Evolutionary conservation across 1,140 invertebrate genomes (phyloP).

Genomic region (Zophobas atratus): DNA sequence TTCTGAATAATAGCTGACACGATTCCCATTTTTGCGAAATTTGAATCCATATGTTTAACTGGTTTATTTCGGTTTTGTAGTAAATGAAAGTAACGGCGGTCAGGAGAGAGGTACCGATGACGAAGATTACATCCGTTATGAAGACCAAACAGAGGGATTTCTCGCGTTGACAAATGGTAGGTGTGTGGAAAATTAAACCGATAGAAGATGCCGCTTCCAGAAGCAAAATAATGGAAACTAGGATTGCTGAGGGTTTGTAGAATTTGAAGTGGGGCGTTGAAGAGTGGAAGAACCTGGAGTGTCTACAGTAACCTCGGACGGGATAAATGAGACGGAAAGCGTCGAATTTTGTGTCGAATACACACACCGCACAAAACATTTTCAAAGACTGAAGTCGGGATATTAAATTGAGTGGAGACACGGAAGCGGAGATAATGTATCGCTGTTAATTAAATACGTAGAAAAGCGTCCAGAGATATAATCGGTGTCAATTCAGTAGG

Average conservation of each 20-base stretch:
- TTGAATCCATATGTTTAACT: background rate
- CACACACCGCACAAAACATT: background rate
- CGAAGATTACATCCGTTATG: conserved; percentile 12
- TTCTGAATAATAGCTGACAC: background rate
- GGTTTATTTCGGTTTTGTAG: background rate
- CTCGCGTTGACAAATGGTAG: background rate
- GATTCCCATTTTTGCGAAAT: background rate
- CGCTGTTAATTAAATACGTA: no score
- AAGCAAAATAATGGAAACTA: background rate
- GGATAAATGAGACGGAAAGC: conserved; percentile 1
- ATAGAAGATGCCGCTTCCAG: no score
- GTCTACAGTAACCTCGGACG: background rate
- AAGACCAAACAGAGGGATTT: conserved; percentile 7
- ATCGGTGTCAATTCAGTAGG: no score
- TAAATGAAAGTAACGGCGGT: background rate
- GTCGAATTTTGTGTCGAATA: conserved; percentile 13
- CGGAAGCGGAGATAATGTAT: no score
- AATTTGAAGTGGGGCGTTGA: conserved; percentile 2
- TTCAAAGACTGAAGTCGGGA: no score
- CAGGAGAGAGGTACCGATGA: background rate
- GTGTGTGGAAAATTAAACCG: background rate
- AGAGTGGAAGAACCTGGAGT: conserved; percentile 10
- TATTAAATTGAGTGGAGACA: no score
- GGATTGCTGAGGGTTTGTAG: background rate
- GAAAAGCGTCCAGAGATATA: no score